A percentile compares a stretch with the other conserved stretches of the same genome.
Conservation (phyloP, 2,888 invertebrate genomes). For the Stictocephala bisonia region DNA sequence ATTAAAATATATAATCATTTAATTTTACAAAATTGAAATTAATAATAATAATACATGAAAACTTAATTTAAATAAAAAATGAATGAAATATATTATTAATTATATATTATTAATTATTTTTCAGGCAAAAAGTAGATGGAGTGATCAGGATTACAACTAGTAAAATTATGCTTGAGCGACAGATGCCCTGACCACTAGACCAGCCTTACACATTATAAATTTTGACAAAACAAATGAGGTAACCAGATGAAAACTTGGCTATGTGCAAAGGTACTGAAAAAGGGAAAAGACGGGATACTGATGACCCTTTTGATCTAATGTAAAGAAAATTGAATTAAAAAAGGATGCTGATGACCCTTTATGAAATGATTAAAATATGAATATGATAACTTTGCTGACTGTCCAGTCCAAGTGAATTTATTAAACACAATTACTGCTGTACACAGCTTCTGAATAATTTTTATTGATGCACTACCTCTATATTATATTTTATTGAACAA, state of each 20-base stretch:
- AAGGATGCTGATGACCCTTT: conserved; percentile 7
- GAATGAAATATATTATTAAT: background rate
- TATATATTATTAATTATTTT: background rate
- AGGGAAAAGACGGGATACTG: too few species aligned
- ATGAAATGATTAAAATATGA: background rate
- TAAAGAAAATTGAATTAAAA: background rate
- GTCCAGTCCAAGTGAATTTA: too few species aligned
- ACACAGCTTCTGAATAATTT: background rate
- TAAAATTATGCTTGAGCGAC: background rate
- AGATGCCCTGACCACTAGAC: background rate
- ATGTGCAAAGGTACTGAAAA: too few species aligned
- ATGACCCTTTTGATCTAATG: background rate
- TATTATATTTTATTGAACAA: too few species aligned
- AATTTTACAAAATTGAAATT: too few species aligned
- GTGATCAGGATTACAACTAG: background rate
- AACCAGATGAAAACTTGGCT: too few species aligned
- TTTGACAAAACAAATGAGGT: background rate
- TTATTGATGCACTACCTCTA: too few species aligned
- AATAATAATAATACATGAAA: background rate
- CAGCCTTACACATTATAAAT: background rate
- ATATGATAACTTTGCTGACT: too few species aligned
- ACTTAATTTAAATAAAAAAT: background rate
- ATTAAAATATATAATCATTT: too few species aligned
- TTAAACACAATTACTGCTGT: background rate
- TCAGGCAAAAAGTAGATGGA: background rate